Evolutionary conservation across 2,888 invertebrate species (phyloP).

Genomic region (Latrodectus elegans): DNA sequence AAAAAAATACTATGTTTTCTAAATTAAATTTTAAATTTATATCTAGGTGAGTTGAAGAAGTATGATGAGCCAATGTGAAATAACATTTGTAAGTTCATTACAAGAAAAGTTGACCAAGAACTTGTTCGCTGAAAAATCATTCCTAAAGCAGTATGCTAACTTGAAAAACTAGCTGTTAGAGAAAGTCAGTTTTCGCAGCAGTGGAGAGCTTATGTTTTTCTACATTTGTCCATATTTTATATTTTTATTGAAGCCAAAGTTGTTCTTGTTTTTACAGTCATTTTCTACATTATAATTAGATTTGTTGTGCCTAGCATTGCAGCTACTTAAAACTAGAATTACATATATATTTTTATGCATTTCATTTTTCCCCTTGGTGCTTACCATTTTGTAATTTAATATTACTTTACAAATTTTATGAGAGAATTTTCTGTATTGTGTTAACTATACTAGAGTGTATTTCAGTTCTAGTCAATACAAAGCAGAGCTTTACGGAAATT

Average conservation of each 20-base stretch:
- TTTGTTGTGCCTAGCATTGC: slow-evolving; percentile 33
- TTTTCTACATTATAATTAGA: slow-evolving; percentile 55
- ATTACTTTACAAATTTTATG: not conserved
- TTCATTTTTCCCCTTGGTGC: slow-evolving; percentile 16
- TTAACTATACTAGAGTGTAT: not conserved
- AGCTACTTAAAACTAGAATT: slow-evolving; percentile 35
- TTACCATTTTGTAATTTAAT: not conserved
- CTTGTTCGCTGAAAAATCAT: slow-evolving; percentile 24
- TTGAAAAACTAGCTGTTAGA: slow-evolving; percentile 19
- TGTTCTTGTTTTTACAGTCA: slow-evolving; percentile 48
- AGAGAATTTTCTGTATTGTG: not conserved
- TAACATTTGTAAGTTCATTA: too few relatives aligned
- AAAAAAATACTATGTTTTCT: too few relatives aligned
- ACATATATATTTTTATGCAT: slow-evolving; percentile 3
- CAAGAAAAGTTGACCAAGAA: not conserved
- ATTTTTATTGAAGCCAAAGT: slow-evolving; percentile 52
- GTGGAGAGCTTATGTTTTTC: slow-evolving; percentile 55
- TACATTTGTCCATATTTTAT: slow-evolving; percentile 31
- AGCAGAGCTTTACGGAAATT: not conserved
- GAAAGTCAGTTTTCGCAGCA: slow-evolving; percentile 36
- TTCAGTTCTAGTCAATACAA: not conserved
- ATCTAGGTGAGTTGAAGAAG: too few relatives aligned
- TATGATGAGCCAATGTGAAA: too few relatives aligned
- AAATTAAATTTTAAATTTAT: too few relatives aligned
- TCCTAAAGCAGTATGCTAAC: slow-evolving; percentile 12